A percentile compares a stretch with the other conserved stretches of the same genome.
These are phyloP conservation scores for Panthera leo DNA, from an alignment of 2,113 vertebrate species.

Conservation along the genomic window DNA sequence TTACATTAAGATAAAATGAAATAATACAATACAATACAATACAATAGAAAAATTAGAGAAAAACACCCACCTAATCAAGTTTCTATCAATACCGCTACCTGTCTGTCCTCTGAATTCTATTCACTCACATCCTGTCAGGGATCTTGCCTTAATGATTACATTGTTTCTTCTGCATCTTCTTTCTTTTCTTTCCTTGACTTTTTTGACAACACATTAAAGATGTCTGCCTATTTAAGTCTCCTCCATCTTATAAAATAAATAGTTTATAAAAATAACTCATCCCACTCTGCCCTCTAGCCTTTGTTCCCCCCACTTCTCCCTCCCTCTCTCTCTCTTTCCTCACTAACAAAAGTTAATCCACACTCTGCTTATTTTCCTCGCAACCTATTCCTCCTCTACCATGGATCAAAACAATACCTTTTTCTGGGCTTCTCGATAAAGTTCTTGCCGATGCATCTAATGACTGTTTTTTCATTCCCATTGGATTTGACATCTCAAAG, in stretches of 20 bases:
- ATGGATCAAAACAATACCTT: background rate
- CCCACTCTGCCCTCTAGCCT: background rate
- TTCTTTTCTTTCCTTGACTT: background rate
- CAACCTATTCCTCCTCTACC: background rate
- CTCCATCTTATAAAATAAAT: background rate
- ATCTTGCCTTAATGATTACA: background rate
- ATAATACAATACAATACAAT: no score
- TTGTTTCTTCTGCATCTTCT: background rate
- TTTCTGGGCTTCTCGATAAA: background rate
- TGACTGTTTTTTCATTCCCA: background rate
- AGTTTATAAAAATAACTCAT: background rate
- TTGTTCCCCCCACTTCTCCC: no score
- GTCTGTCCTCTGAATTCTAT: background rate
- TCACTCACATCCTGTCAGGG: background rate
- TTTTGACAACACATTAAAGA: background rate
- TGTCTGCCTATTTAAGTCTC: background rate
- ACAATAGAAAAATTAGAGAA: background rate
- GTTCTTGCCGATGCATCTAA: background rate
- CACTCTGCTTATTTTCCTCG: background rate
- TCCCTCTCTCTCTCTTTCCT: background rate
- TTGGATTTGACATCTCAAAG: background rate
- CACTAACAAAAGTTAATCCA: background rate
- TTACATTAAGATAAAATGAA: no score
- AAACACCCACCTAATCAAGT: background rate
- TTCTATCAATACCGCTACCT: background rate